A percentile compares a stretch with the other conserved stretches of the same genome.
Conservation (phyloP, 2,888 invertebrate genomes). For the Ophraella communa region DNA sequence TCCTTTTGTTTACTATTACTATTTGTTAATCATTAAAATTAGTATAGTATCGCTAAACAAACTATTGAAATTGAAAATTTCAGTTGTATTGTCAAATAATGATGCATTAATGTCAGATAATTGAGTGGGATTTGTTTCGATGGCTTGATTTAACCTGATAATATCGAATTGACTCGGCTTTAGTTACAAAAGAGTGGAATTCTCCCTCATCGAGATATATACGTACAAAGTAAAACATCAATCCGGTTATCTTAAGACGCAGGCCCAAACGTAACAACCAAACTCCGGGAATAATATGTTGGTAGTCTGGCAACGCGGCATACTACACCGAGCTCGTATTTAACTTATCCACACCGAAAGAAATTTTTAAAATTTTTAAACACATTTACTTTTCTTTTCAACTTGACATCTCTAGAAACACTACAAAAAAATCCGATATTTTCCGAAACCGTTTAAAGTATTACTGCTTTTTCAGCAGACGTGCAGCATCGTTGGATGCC, state of each 20-base stretch:
- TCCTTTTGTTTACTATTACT: too few relatives aligned
- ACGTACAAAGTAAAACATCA: background rate
- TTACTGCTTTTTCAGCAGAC: conserved; percentile 14
- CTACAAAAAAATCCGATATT: conserved; percentile 8
- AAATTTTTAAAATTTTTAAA: conserved; percentile 14
- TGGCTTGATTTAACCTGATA: too few relatives aligned
- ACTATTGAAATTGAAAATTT: too few relatives aligned
- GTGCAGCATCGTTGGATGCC: conserved; percentile 19
- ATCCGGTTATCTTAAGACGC: background rate
- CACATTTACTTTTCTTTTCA: background rate
- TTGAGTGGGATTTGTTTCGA: too few relatives aligned
- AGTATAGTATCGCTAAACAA: too few relatives aligned
- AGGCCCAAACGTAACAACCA: conserved; percentile 7
- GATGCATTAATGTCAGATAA: too few relatives aligned
- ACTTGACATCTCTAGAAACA: background rate
- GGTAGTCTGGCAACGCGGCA: conserved; percentile 22
- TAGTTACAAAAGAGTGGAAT: background rate
- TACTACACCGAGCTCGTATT: conserved; percentile 20
- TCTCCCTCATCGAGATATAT: too few relatives aligned
- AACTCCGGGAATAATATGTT: conserved; percentile 1
- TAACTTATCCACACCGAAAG: conserved; percentile 15
- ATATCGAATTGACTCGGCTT: too few relatives aligned
- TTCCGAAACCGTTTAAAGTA: background rate
- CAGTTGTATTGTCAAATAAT: too few relatives aligned
- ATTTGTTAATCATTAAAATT: too few relatives aligned